phyloP scores from a whole-genome alignment of 2,888 invertebrate genomes.

The Campaea margaritaria region DNA sequence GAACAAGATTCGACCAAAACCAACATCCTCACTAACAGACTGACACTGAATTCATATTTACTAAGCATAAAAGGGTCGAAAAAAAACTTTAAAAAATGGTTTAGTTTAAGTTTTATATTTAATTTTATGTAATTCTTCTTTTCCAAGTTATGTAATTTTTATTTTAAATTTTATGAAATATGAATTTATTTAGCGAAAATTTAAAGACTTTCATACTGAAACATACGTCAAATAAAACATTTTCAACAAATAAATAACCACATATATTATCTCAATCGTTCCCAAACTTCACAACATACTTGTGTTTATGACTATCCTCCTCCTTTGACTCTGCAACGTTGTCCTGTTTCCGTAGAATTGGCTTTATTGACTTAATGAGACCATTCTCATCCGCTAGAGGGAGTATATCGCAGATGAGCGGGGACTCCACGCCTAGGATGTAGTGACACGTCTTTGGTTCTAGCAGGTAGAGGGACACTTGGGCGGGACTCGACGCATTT shows the following conservation, averaged over 20 bases:
- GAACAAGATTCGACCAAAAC: too few relatives aligned
- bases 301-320: conserved; percentile 48
- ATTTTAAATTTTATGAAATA: too few relatives aligned
- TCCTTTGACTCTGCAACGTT: conserved; percentile 45
- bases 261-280: conserved; percentile 59
- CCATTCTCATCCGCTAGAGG: conserved; percentile 93
- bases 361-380: conserved; percentile 71
- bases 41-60: too few relatives aligned
- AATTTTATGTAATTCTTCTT: too few relatives aligned
- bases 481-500: conserved; percentile 89
- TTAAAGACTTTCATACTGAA: too few relatives aligned
- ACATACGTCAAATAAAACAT: conserved; percentile 25
- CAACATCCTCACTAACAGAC: too few relatives aligned
- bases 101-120: too few relatives aligned
- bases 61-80: too few relatives aligned
- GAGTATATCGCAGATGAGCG: conserved; percentile 94
- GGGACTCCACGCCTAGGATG: conserved; percentile 97
- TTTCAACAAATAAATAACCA: conserved; percentile 37
- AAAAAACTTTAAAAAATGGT: too few relatives aligned
- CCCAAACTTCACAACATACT: conserved; percentile 54
- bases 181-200: too few relatives aligned
- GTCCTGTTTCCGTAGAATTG: conserved; percentile 45
- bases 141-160: too few relatives aligned
- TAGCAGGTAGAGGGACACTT: conserved; percentile 94
- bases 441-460: conserved; percentile 98